Evolutionary conservation across 2,113 vertebrate species (phyloP).

Genomic region (Otocyon megalotis): DNA sequence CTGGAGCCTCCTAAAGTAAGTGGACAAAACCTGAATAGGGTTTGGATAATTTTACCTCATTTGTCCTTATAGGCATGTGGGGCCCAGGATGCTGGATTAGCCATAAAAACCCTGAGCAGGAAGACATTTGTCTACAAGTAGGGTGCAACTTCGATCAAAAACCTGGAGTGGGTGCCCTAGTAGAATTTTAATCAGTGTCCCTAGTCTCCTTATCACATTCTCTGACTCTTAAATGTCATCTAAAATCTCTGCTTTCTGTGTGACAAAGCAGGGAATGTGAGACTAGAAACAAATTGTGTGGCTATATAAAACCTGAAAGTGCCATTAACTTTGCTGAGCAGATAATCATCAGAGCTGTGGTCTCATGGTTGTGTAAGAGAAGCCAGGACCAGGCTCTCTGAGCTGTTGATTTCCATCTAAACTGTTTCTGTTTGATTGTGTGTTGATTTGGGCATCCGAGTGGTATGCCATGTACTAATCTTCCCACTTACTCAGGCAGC

Average conservation of each 20-base stretch:
- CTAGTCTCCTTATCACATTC: slow-evolving; percentile 29
- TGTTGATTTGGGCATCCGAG: slow-evolving; percentile 48
- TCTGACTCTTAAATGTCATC: slow-evolving; percentile 58
- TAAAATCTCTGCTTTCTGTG: slow-evolving; percentile 53
- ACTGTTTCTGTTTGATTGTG: slow-evolving; percentile 53
- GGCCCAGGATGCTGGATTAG: background rate
- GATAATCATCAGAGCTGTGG: slow-evolving; percentile 23
- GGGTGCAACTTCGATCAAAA: slow-evolving; percentile 33
- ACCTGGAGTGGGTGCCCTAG: background rate
- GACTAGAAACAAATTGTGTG: slow-evolving; percentile 46
- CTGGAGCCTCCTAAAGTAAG: background rate
- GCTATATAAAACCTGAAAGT: slow-evolving; percentile 34
- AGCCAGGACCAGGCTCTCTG: background rate
- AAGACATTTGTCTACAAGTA: background rate
- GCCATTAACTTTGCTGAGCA: slow-evolving; percentile 53
- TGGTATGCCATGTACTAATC: slow-evolving; percentile 50
- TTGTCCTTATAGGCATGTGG: background rate
- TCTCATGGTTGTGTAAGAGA: slow-evolving; percentile 18
- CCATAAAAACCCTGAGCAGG: background rate
- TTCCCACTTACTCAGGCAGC: slow-evolving; percentile 64
- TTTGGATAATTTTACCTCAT: background rate
- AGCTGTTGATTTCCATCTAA: slow-evolving; percentile 50
- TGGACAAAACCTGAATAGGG: background rate
- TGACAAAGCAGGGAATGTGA: slow-evolving; percentile 43
- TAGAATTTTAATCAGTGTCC: slow-evolving; percentile 55